Base-by-base conservation (phyloP, 1,140 invertebrate species). In the Pseudomyrmex flavicornis region DNA sequence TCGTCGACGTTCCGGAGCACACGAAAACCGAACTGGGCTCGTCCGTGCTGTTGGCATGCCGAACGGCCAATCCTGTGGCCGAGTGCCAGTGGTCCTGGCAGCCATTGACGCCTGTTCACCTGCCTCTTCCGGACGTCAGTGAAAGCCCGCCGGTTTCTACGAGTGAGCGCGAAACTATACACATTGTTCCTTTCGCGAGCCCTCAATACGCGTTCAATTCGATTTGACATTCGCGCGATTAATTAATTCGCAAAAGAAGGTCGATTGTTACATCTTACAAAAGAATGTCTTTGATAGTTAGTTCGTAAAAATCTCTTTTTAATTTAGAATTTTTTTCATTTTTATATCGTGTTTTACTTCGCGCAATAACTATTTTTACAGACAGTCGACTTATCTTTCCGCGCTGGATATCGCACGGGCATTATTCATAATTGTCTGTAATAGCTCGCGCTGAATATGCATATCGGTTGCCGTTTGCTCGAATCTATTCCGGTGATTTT, bases 31-130 rank as follows among this genome's bases (percentile, higher is more conserved):
- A 91, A 70, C 85, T 93, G 10, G 93, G 92, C 0, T 89, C 91
- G 5, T 93, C 93, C 48, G 92, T 94, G 3, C 76, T 94, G 46
- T 82, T 94, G 52, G 89, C 91, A 54, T 94, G 94, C 77, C 90
- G 92, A 72, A 93, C 93, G 4, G 86, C 88, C 9, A 88, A 89
- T 84, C 91, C 93, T 66, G 93, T 94, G 13, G 88, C 85, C 54
- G 93, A 94, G 69, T 94, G 94, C 56, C 93, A 92, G 65, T 94
- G 94, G 94, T 94, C 93, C 63, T 94, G 94, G 94, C 91, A 91
- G 20, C 91, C 93, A 35, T 83, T 94, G 22, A 92, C 93, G 2
- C 93, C 93, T 3, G 88, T 91, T 46, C 90, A 93, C 72, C 84
- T 94, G 54, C 93, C 93, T 52, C 89, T 92, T 86, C 93, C 93